Percentiles rank a stretch among this genome's conserved stretches.
Conservation (phyloP, 2,797 vertebrate species). For the Anabas testudineus region DNA sequence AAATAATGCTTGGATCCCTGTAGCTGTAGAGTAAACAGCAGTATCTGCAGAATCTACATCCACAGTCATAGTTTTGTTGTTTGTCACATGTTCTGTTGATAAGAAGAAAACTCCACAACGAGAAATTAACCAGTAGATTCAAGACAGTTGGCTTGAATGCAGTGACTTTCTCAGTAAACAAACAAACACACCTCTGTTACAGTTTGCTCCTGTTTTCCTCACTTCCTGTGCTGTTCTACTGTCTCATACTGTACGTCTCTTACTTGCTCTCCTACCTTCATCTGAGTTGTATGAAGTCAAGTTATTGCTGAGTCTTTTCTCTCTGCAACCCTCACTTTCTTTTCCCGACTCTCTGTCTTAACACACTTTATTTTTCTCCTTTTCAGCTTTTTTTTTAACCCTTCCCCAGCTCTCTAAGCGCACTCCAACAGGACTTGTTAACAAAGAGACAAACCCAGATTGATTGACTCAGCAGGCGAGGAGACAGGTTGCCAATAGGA, state of each 20-base stretch:
- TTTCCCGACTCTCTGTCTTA: background rate
- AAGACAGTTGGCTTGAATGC: too few relatives aligned
- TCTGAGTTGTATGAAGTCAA: background rate
- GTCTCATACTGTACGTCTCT: background rate
- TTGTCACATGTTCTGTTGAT: too few relatives aligned
- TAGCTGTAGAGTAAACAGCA: too few relatives aligned
- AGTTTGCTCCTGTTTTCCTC: background rate
- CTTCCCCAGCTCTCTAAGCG: background rate
- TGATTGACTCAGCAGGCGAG: conserved; percentile 65
- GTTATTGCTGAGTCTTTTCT: background rate
- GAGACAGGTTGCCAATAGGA: conserved; percentile 66
- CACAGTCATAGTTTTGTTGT: too few relatives aligned
- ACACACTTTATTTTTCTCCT: background rate
- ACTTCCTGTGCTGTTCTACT: background rate
- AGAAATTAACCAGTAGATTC: too few relatives aligned
- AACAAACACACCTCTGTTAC: too few relatives aligned
- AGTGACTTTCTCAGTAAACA: too few relatives aligned
- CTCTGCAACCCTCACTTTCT: background rate
- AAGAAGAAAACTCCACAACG: too few relatives aligned
- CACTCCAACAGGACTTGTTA: conserved; percentile 47
- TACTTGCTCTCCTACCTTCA: background rate
- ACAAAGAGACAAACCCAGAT: conserved; percentile 54
- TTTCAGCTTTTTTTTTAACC: background rate
- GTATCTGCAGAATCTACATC: too few relatives aligned
- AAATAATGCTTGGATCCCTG: too few relatives aligned